These are phyloP conservation scores for Pheosia gnoma DNA, from an alignment of 2,888 invertebrate genomes.

Conservation along the genomic window DNA sequence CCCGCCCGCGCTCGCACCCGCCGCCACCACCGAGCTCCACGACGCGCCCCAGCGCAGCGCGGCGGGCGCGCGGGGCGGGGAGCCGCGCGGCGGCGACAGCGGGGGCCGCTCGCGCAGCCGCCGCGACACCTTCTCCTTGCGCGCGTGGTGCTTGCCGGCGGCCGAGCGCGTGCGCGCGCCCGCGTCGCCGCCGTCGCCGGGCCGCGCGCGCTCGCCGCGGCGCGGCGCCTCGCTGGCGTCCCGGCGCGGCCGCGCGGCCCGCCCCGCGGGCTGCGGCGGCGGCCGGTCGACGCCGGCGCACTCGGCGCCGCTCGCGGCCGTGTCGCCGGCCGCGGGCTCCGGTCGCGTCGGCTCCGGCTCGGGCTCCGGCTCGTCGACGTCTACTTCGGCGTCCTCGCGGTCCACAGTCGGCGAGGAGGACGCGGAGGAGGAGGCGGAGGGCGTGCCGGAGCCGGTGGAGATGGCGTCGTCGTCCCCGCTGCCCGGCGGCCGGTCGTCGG, in stretches of 20 bases:
- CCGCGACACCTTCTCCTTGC: conserved; percentile 40
- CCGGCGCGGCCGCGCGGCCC: conserved; percentile 25
- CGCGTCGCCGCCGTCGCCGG: conserved; percentile 18
- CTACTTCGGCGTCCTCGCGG: conserved; percentile 27
- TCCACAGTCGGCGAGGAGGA: conserved; percentile 32
- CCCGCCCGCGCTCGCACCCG: conserved; percentile 32
- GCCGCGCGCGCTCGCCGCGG: conserved; percentile 33
- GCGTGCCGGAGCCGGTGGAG: conserved; percentile 51
- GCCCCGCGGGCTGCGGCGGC: conserved; percentile 19
- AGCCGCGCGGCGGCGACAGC: conserved; percentile 23
- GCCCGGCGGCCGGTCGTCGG: conserved; percentile 40
- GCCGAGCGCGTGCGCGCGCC: conserved; percentile 24
- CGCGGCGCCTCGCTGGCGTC: conserved; percentile 16
- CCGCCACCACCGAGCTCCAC: conserved; percentile 70
- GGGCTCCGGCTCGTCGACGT: conserved; percentile 25
- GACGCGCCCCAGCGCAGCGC: conserved; percentile 64
- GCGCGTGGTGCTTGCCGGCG: conserved; percentile 31
- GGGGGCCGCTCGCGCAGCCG: conserved; percentile 26
- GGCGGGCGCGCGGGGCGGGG: conserved; percentile 32
- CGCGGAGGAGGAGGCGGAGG: conserved; percentile 47
- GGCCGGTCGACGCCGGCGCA: conserved; percentile 12
- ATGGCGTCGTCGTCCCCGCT: conserved; percentile 46
- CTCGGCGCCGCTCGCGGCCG: conserved; percentile 17
- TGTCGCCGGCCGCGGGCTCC: conserved; percentile 23
- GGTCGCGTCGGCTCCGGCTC: background rate